phyloP scores from a whole-genome alignment of 64 coral and sea anemone species.

The Platygyra sinensis region DNA sequence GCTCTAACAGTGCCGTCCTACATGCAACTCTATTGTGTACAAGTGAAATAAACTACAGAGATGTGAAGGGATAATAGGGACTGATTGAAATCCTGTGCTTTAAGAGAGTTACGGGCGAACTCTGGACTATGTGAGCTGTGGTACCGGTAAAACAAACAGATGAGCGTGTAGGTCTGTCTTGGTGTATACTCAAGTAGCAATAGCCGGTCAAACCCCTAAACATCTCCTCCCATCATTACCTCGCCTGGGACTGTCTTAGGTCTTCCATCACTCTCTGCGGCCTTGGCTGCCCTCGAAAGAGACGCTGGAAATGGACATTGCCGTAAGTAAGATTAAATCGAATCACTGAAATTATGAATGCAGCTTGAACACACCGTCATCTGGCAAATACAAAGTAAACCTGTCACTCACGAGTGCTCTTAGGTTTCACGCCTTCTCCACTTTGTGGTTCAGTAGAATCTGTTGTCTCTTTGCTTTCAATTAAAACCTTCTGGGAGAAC shows the following conservation, averaged over 20 bases:
- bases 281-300: slow-evolving; percentile 10
- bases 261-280: slow-evolving; percentile 40
- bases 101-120: too few species aligned
- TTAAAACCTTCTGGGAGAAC: neutral
- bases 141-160: too few species aligned
- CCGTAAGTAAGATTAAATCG: neutral
- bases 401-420: slow-evolving; percentile 55
- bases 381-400: neutral
- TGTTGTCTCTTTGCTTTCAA: neutral
- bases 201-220: too few species aligned
- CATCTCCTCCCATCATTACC: neutral
- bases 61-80: too few species aligned
- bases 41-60: too few species aligned
- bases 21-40: too few species aligned
- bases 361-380: neutral
- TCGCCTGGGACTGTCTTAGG: slow-evolving; percentile 61
- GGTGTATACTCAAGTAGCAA: too few species aligned
- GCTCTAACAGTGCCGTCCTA: too few species aligned
- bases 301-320: slow-evolving; percentile 20
- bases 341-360: neutral
- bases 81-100: too few species aligned
- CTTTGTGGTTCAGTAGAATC: neutral
- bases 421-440: slow-evolving; percentile 39
- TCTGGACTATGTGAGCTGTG: too few species aligned
- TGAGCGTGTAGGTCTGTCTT: too few species aligned